Percentiles rank a stretch among this genome's conserved stretches.
phyloP scores from a whole-genome alignment of 2,888 invertebrate species.

The Ectemnius continuus region DNA sequence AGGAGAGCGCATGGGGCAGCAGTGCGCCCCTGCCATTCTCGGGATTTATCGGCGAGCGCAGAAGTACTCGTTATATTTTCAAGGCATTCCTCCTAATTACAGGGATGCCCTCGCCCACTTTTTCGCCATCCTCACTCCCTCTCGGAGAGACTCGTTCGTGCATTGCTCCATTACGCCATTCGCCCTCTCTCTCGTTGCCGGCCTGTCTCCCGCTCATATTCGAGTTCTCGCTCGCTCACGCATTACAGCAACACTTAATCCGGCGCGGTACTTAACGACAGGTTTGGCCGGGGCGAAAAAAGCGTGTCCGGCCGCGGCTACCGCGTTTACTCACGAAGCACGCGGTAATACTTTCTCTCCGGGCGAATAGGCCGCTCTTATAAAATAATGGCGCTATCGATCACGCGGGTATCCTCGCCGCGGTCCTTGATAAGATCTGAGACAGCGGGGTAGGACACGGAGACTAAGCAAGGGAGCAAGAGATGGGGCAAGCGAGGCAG shows the following conservation, averaged over 20 bases:
- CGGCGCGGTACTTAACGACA: slow-evolving; percentile 10
- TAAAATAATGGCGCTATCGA: slow-evolving; percentile 45
- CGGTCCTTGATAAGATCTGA: slow-evolving; percentile 41
- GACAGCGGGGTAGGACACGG: neutral
- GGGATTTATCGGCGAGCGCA: slow-evolving; percentile 6
- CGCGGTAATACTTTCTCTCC: slow-evolving; percentile 27
- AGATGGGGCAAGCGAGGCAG: neutral
- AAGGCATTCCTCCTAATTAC: slow-evolving; percentile 10
- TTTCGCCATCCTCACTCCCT: neutral
- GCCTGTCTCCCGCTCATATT: too few species aligned
- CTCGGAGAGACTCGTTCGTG: neutral
- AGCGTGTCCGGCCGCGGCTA: neutral
- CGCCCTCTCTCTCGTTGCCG: neutral
- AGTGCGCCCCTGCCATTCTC: too few species aligned
- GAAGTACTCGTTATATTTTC: slow-evolving; percentile 2
- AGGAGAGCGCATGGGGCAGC: too few species aligned
- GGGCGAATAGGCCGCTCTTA: slow-evolving; percentile 1
- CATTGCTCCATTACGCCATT: slow-evolving; percentile 4
- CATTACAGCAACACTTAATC: slow-evolving; percentile 6
- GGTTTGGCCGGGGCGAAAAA: neutral
- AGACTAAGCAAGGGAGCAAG: neutral
- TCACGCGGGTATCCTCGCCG: slow-evolving; percentile 42
- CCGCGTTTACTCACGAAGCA: slow-evolving; percentile 12
- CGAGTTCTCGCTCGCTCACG: neutral
- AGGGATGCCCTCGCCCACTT: slow-evolving; percentile 1